Conservation (phyloP, 2,113 vertebrate genomes). For the Ptychochromis oligacanthus region DNA sequence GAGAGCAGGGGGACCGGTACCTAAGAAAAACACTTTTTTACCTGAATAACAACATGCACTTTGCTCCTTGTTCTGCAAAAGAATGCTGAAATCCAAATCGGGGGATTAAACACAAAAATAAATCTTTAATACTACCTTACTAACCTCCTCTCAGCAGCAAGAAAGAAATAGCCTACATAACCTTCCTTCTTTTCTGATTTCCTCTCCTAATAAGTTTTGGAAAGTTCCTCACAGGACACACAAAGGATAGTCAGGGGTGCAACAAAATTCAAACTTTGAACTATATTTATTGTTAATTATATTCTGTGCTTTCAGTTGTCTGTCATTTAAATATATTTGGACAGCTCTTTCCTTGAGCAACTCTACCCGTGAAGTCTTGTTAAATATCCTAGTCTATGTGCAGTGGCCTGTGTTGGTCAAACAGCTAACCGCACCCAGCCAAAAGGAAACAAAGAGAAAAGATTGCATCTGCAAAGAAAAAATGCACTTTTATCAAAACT, state of each 20-base stretch:
- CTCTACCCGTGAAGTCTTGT: background rate
- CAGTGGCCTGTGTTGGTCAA: background rate
- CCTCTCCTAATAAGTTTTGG: too few species aligned
- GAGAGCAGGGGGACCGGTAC: too few species aligned
- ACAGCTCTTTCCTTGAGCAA: background rate
- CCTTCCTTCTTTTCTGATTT: too few species aligned
- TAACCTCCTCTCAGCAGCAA: too few species aligned
- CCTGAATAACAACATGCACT: too few species aligned
- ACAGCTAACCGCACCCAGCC: background rate
- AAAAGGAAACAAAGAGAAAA: background rate
- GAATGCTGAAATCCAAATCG: too few species aligned
- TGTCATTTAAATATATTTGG: background rate
- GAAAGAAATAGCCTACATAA: too few species aligned
- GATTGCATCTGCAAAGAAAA: background rate
- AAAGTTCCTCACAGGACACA: background rate
- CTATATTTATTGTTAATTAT: background rate
- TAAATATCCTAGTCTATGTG: too few species aligned
- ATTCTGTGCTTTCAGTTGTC: background rate
- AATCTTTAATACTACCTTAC: too few species aligned
- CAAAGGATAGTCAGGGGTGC: background rate
- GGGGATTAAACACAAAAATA: too few species aligned
- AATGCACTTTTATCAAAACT: background rate
- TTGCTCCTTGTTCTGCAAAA: too few species aligned
- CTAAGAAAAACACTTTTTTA: too few species aligned
- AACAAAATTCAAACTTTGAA: background rate